A percentile compares a stretch with the other conserved stretches of the same genome.
phyloP scores from a whole-genome alignment of 1,140 invertebrate species.

The Megalonaias nervosa region DNA sequence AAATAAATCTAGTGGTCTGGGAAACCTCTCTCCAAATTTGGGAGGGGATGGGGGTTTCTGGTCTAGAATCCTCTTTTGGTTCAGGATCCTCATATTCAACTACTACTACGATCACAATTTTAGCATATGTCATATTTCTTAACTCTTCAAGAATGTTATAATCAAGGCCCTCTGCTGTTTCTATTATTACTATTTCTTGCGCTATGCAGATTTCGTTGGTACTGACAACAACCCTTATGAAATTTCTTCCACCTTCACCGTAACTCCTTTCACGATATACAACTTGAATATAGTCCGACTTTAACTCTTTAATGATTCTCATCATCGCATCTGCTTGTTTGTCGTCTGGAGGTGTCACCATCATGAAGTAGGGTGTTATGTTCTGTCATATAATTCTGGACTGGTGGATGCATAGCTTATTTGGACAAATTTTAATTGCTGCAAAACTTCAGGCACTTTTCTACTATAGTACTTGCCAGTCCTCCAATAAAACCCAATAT shows the following conservation, averaged over 20 bases:
- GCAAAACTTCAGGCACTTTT: slow-evolving; percentile 18
- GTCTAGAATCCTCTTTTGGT: too few relatives aligned
- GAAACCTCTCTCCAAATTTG: too few relatives aligned
- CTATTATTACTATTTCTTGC: slow-evolving; percentile 9
- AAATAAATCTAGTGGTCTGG: too few relatives aligned
- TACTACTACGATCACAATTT: slow-evolving; percentile 41
- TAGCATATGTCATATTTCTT: slow-evolving; percentile 21
- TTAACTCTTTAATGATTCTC: slow-evolving; percentile 15
- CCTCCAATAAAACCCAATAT: slow-evolving; percentile 37
- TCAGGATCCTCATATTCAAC: too few relatives aligned
- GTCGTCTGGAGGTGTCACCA: slow-evolving; percentile 32
- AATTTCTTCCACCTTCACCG: slow-evolving; percentile 37
- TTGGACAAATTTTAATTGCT: slow-evolving; percentile 23
- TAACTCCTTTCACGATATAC: slow-evolving; percentile 39
- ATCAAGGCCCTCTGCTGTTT: slow-evolving; percentile 4
- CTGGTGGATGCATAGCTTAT: slow-evolving; percentile 39
- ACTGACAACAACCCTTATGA: slow-evolving; percentile 2
- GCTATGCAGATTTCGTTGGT: slow-evolving; percentile 30
- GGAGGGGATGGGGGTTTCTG: too few relatives aligned
- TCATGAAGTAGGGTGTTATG: slow-evolving; percentile 36
- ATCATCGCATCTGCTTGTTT: slow-evolving; percentile 42
- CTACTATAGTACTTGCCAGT: slow-evolving; percentile 31
- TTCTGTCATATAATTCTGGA: slow-evolving; percentile 31
- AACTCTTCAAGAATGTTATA: slow-evolving; percentile 23
- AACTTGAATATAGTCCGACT: slow-evolving; percentile 29